Evolutionary conservation across 2,888 invertebrate genomes (phyloP).

Genomic region (Acronicta leporina): DNA sequence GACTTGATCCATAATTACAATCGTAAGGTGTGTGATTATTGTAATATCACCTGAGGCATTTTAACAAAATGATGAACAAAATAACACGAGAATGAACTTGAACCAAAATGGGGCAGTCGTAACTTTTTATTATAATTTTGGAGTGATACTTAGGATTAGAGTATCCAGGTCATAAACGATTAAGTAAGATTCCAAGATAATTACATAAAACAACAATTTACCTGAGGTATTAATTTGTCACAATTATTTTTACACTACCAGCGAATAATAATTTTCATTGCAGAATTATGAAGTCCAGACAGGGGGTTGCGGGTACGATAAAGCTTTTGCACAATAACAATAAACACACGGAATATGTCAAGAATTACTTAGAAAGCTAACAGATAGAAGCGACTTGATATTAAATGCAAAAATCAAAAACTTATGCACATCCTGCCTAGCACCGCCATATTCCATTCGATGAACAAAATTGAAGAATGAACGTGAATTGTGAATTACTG

Average conservation of each 20-base stretch:
- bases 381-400: conserved; percentile 71
- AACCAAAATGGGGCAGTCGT: conserved; percentile 79
- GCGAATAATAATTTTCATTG: conserved; percentile 87
- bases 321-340: conserved; percentile 59
- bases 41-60: conserved; percentile 20
- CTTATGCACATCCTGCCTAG: conserved; percentile 86
- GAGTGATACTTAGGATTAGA: conserved; percentile 44
- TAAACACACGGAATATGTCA: conserved; percentile 62
- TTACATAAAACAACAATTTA: conserved; percentile 75
- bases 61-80: conserved; percentile 61
- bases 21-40: neutral
- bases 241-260: conserved; percentile 89
- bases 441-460: conserved; percentile 87
- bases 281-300: conserved; percentile 73
- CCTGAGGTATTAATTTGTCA: conserved; percentile 85
- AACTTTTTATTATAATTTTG: conserved; percentile 59
- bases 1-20: conserved; percentile 5
- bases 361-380: conserved; percentile 61
- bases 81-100: conserved; percentile 78
- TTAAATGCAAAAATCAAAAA: conserved; percentile 82
- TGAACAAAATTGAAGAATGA: conserved; percentile 63
- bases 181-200: conserved; percentile 40
- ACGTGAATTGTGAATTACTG: no score
- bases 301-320: conserved; percentile 56
- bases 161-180: conserved; percentile 35